phyloP scores from a whole-genome alignment of 2,113 vertebrate genomes.

The Centrocercus urophasianus region DNA sequence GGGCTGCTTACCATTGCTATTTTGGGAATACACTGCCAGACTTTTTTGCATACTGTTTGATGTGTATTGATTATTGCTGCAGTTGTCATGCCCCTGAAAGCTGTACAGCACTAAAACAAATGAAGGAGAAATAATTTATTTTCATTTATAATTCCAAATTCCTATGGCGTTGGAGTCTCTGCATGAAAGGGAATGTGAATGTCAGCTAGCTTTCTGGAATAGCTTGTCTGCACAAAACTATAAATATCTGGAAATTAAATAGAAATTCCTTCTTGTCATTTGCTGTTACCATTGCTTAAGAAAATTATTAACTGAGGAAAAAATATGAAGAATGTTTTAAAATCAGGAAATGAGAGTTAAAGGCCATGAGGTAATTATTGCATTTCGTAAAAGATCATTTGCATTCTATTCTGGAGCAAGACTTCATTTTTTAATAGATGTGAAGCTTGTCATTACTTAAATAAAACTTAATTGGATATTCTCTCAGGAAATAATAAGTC shows the following conservation, averaged over 20 bases:
- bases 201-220: background rate
- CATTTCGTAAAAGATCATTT: background rate
- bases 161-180: background rate
- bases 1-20: background rate
- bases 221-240: background rate
- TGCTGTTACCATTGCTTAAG: background rate
- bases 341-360: background rate
- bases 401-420: background rate
- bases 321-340: background rate
- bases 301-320: background rate
- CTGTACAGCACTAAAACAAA: background rate
- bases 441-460: background rate
- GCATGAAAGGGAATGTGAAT: background rate
- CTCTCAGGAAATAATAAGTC: background rate
- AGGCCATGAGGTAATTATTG: background rate
- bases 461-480: background rate
- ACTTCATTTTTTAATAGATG: background rate
- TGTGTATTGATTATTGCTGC: background rate
- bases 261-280: background rate
- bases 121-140: background rate
- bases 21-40: constrained; percentile 1
- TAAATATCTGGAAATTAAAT: constrained; percentile 8
- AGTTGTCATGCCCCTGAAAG: background rate
- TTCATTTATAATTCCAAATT: constrained; percentile 9
- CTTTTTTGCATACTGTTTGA: background rate